phyloP scores from a whole-genome alignment of 2,797 vertebrate genomes.

The Eulemur mongoz region DNA sequence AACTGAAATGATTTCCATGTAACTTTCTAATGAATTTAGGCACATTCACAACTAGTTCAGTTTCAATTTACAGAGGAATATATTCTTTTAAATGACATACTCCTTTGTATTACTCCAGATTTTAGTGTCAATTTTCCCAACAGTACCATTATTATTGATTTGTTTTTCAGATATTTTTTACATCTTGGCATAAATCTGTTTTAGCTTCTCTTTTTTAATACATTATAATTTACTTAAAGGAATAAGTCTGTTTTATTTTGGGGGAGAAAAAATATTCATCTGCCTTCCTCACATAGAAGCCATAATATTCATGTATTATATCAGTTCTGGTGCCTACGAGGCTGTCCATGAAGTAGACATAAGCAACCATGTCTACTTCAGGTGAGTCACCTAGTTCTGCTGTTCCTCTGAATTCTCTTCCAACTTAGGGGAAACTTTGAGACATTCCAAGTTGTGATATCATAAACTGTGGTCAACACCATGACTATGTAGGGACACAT shows the following conservation, averaged over 20 bases:
- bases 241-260: neutral
- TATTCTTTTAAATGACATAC: conserved; percentile 28
- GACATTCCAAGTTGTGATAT: neutral
- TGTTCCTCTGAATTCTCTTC: neutral
- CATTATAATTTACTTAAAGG: conserved; percentile 52
- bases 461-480: neutral
- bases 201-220: conserved; percentile 12
- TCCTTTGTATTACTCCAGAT: conserved; percentile 41
- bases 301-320: neutral
- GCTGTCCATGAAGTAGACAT: neutral
- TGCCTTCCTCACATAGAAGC: neutral
- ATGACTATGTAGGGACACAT: neutral
- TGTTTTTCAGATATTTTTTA: conserved; percentile 64
- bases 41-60: neutral
- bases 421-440: neutral
- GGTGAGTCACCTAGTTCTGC: neutral
- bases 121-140: conserved; percentile 60
- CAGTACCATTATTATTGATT: conserved; percentile 58
- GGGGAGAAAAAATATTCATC: neutral
- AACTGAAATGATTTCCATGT: neutral
- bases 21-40: neutral
- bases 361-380: too few relatives aligned
- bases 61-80: neutral
- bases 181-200: conserved; percentile 42
- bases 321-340: neutral